Evolutionary conservation across 1,140 invertebrate species (phyloP).

Genomic region (Drosophila obscura): DNA sequence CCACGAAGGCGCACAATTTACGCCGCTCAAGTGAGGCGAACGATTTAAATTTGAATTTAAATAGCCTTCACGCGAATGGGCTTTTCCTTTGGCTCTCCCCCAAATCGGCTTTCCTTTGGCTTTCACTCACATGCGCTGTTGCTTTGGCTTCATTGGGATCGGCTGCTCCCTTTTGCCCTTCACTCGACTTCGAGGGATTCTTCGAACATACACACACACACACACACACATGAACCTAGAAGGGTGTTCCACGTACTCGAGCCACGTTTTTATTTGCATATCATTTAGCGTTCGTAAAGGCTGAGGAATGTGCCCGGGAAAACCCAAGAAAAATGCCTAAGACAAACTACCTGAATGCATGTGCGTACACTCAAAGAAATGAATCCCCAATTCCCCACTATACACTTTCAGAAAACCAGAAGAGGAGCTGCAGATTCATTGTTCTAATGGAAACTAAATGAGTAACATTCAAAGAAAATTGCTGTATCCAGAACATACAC

Average conservation of each 20-base stretch:
- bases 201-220: conserved; percentile 5
- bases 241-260: conserved; percentile 20
- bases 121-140: too few species aligned
- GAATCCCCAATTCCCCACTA: not conserved
- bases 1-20: conserved; percentile 31
- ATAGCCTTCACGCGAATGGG: conserved; percentile 25
- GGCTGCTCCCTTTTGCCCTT: not conserved
- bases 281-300: conserved; percentile 67
- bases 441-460: too few species aligned
- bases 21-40: conserved; percentile 64
- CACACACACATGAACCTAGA: conserved; percentile 3
- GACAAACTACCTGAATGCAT: conserved; percentile 63
- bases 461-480: too few species aligned
- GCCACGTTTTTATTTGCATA: conserved; percentile 78
- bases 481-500: too few species aligned
- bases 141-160: too few species aligned
- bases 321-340: conserved; percentile 37
- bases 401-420: conserved; percentile 4
- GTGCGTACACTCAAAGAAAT: conserved; percentile 7
- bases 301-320: conserved; percentile 50
- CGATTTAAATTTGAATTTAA: conserved; percentile 80
- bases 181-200: conserved; percentile 5
- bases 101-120: too few species aligned
- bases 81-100: conserved; percentile 7
- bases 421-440: too few species aligned